phyloP scores from a whole-genome alignment of 2,888 invertebrate genomes.

The Schizotus pectinicornis region DNA sequence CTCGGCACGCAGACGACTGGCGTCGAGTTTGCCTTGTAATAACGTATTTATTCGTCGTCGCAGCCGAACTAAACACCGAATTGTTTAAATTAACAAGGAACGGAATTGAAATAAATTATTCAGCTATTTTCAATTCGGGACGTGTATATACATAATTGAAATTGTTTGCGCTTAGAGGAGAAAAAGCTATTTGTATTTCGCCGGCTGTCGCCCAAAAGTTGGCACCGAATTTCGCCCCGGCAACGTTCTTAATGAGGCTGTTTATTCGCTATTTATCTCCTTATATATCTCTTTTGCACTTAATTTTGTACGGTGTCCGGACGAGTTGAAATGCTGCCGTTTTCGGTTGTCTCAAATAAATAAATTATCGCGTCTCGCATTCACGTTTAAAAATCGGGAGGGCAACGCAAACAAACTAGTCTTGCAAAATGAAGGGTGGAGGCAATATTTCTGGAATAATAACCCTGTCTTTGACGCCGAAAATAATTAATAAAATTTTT shows the following conservation, averaged over 20 bases:
- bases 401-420: too few relatives aligned
- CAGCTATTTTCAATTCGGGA: conserved; percentile 9
- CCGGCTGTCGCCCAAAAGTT: neutral
- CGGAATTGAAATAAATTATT: conserved; percentile 12
- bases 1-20: too few relatives aligned
- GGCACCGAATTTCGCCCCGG: conserved; percentile 8
- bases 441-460: too few relatives aligned
- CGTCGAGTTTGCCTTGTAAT: too few relatives aligned
- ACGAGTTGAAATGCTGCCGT: neutral
- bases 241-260: conserved; percentile 14
- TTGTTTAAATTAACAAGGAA: neutral
- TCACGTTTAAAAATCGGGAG: too few relatives aligned
- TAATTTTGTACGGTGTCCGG: neutral
- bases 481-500: too few relatives aligned
- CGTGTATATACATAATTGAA: conserved; percentile 11
- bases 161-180: conserved; percentile 7
- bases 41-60: too few relatives aligned
- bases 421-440: too few relatives aligned
- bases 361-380: too few relatives aligned
- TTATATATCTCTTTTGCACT: neutral
- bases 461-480: too few relatives aligned
- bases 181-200: conserved; percentile 6
- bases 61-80: too few relatives aligned
- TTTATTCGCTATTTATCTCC: conserved; percentile 18
- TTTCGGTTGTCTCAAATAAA: too few relatives aligned